Evolutionary conservation across 2,113 vertebrate genomes (phyloP), one percentile per base, ranked within the genome.

Genomic region (Salvelinus alpinus): DNA sequence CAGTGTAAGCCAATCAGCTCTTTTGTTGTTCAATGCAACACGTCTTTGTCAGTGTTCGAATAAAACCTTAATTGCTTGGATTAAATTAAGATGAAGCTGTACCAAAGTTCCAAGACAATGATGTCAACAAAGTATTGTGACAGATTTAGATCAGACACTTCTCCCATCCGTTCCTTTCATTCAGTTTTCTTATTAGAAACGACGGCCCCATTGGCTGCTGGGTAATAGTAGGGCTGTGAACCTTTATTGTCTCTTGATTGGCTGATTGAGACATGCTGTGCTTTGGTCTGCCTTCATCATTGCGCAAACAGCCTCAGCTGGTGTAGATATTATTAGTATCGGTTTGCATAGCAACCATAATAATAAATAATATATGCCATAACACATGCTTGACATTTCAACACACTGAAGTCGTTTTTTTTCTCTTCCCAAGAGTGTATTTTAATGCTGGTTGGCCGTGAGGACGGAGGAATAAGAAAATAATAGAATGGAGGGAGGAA

Each of bases 311-410:
- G 87, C 20, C n/a, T 2, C 59, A 16, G 7, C n/a, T 67, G 86
- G 87, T 86, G 87, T 86, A 89, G 90, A 93, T 93, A 93, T 93
- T 93, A 93, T 93, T 93, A 93, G 91, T 86, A 81, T 79, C 87
- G 84, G 81, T 91, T 92, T 86, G 89, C 93, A 91, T 93, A 93
- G 92, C 92, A 92, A 94, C 91, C 86, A 88, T 44, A 12, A 8
- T 44, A 44, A 44, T 44, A 11, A 44, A 44, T 44, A 44, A 44
- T 44, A 44, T 44, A 44, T 44, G 38, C 38, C 38, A 44, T 88
- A 89, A 90, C 87, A 91, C 90, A 90, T 86, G 87, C 86, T 88
- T 90, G 88, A 90, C 86, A 90, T 87, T 88, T 89, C 87, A 86
- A 74, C 82, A 88, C 79, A 85, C 82, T 79, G 80, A 87, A 86